Evolutionary conservation across 2,888 invertebrate species (phyloP), one percentile per base, ranked within the genome.

Genomic region (Ectemnius continuus): DNA sequence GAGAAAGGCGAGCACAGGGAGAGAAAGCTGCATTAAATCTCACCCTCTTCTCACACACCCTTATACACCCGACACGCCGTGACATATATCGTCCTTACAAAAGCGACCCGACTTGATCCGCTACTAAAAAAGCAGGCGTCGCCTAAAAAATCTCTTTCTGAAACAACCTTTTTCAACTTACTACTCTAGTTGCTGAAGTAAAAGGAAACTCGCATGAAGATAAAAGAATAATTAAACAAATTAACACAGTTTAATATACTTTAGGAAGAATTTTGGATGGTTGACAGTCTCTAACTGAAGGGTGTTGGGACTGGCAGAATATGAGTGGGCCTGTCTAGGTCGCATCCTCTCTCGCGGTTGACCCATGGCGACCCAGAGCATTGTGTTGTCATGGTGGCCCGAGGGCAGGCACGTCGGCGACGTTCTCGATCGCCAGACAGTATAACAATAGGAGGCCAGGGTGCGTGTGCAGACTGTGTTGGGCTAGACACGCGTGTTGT

Each of bases 1-100:
- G 28, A 48, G 14, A 18, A 45, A 8, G 23, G 26, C 45, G 46
- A 26, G n/a, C 48, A 6, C 36, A 48, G 56, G 18, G 14, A n/a
- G 69, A 57, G 66, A 60, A 36, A 65, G 60, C 66, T 62, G 78
- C 82, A 76, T 83, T 83, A 83, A 84, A 77, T 84, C 78, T 82
- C 79, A 85, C 80, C 85, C 85, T 80, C 75, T 76, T 83, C 75
- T 78, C 71, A 66, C 80, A 78, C 80, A 78, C 80, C 81, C 77
- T 67, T 72, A 66, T 65, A 63, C 67, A 71, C 67, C 36, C 62
- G 74, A 70, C 70, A 67, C 73, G 65, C 71, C 65, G n/a, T 75
- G 76, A 82, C 83, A 76, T 69, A 80, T 76, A 79, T 84, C 77
- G 75, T 45, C 28, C 75, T 70, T 71, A 83, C 81, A 84, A 82